Evolutionary conservation across 2,797 vertebrate species (phyloP).

Genomic region (Pipistrellus kuhlii): DNA sequence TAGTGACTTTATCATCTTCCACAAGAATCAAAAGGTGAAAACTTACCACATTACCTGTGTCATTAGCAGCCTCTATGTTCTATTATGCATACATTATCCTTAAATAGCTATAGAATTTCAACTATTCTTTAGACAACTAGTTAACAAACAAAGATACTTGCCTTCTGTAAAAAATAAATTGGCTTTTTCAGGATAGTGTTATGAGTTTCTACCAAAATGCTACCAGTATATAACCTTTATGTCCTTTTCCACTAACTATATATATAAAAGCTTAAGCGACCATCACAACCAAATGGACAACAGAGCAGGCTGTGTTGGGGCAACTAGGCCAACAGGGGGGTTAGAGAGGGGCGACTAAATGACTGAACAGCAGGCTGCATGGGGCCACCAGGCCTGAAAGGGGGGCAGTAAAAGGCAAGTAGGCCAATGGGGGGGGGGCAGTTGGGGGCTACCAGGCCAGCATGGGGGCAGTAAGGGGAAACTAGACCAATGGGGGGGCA

Average conservation of each 20-base stretch:
- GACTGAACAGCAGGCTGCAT: too few relatives aligned
- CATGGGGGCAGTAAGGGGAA: too few relatives aligned
- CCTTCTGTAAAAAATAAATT: neutral
- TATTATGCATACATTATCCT: neutral
- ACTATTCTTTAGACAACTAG: neutral
- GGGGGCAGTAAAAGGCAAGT: too few relatives aligned
- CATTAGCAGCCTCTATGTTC: neutral
- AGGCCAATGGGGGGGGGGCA: too few relatives aligned
- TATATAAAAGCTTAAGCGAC: too few relatives aligned
- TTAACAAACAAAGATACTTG: neutral
- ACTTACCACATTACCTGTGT: neutral
- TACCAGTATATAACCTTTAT: neutral
- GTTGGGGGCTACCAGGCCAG: too few relatives aligned
- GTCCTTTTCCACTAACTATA: neutral
- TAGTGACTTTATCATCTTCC: neutral
- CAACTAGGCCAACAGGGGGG: too few relatives aligned
- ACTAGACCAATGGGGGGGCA: too few relatives aligned
- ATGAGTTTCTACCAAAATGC: neutral
- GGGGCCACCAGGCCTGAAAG: too few relatives aligned
- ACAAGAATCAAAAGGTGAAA: neutral
- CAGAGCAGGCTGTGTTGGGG: too few relatives aligned
- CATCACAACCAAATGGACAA: too few relatives aligned
- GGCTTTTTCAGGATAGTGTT: neutral
- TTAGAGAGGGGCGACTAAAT: too few relatives aligned
- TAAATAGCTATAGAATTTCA: neutral